phyloP scores from a whole-genome alignment of 2,888 invertebrate genomes.

The Thymelicus lineola region DNA sequence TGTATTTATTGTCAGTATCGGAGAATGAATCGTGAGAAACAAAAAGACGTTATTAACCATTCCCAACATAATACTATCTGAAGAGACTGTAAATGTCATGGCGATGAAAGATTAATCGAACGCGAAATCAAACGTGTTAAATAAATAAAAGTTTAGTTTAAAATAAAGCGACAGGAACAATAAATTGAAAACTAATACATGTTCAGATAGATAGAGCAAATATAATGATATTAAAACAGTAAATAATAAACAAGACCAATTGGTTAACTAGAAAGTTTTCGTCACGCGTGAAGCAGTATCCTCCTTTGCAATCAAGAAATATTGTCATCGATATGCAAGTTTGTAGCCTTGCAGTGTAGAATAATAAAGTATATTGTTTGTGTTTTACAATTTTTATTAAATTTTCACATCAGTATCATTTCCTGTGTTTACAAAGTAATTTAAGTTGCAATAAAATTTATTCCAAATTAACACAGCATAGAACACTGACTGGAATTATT shows the following conservation, averaged over 20 bases:
- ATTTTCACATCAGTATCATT: neutral
- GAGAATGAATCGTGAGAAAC: conserved; percentile 36
- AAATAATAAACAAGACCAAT: no score
- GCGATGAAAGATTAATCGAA: conserved; percentile 15
- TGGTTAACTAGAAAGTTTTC: no score
- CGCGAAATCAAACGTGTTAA: neutral
- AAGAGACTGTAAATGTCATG: conserved; percentile 17
- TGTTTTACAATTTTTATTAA: no score
- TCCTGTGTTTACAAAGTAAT: no score
- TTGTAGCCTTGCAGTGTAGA: neutral
- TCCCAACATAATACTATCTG: conserved; percentile 21
- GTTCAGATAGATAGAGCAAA: no score
- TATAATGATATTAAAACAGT: no score
- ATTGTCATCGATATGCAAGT: conserved; percentile 27
- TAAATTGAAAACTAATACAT: no score
- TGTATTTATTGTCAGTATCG: conserved; percentile 33
- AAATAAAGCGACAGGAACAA: neutral
- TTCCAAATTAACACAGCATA: neutral
- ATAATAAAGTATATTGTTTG: no score
- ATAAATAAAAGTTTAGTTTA: neutral
- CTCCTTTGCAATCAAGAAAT: conserved; percentile 27
- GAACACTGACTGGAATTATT: neutral
- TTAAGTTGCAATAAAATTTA: no score
- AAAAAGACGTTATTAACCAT: conserved; percentile 27
- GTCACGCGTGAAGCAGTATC: no score